phyloP scores from a whole-genome alignment of 2,888 invertebrate genomes.

The Gryllus longicercus region DNA sequence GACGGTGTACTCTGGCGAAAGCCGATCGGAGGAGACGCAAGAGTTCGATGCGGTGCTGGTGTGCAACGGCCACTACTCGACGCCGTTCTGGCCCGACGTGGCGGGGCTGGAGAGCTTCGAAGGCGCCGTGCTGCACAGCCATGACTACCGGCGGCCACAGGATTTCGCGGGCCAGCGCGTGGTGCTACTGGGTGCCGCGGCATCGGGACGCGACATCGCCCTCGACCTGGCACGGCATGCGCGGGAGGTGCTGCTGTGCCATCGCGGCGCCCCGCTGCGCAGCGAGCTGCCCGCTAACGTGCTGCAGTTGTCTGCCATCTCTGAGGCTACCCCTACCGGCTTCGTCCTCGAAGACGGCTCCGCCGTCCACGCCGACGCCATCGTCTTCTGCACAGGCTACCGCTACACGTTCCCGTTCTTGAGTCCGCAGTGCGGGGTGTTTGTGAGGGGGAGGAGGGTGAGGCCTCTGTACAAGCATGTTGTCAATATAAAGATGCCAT shows the following conservation, averaged over 20 bases:
- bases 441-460: slow-evolving; percentile 75
- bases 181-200: neutral
- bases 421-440: slow-evolving; percentile 62
- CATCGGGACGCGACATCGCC: neutral
- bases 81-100: neutral
- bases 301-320: neutral
- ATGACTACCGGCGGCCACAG: neutral
- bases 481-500: slow-evolving; percentile 74
- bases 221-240: neutral
- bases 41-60: neutral
- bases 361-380: slow-evolving; percentile 59
- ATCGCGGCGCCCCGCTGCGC: neutral
- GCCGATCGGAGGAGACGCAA: neutral
- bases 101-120: neutral
- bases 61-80: neutral
- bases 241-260: neutral
- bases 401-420: slow-evolving; percentile 75
- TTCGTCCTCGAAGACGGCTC: neutral
- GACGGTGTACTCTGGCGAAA: neutral
- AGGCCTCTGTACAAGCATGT: slow-evolving; percentile 82
- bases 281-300: neutral
- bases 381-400: slow-evolving; percentile 82
- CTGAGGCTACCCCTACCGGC: neutral
- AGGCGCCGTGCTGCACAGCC: neutral
- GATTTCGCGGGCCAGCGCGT: neutral